A percentile compares a stretch with the other conserved stretches of the same genome.
phyloP scores from a whole-genome alignment of 2,888 invertebrate species.

The Endotricha flammealis region DNA sequence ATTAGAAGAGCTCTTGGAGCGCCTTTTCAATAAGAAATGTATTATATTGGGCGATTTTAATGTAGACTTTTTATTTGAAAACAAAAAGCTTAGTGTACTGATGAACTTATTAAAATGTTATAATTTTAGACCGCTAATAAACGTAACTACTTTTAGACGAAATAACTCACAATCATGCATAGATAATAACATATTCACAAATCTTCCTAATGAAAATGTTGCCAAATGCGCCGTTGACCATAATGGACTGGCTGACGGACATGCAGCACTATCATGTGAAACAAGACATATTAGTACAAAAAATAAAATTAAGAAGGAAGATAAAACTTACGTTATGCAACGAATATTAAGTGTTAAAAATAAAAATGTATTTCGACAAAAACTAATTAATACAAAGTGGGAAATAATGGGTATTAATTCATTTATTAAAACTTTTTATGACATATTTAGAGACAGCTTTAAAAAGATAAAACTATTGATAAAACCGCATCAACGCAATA shows the following conservation, averaged over 20 bases:
- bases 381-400: background rate
- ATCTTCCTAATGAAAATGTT: background rate
- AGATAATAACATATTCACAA: constrained; percentile 5
- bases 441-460: background rate
- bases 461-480: background rate
- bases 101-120: no score
- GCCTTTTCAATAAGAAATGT: no score
- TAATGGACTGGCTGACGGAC: background rate
- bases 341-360: background rate
- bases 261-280: background rate
- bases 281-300: background rate
- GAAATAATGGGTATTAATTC: background rate
- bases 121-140: background rate
- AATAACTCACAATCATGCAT: constrained; percentile 1
- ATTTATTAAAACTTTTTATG: background rate
- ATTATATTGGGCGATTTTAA: no score
- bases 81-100: no score
- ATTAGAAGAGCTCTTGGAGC: no score
- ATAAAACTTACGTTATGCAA: background rate
- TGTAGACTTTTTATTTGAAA: no score
- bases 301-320: background rate
- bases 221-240: background rate
- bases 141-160: background rate
- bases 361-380: background rate
- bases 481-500: background rate